A percentile compares a stretch with the other conserved stretches of the same genome.
Conservation (phyloP, 1,140 invertebrate genomes). For the Hycleus phaleratus region DNA sequence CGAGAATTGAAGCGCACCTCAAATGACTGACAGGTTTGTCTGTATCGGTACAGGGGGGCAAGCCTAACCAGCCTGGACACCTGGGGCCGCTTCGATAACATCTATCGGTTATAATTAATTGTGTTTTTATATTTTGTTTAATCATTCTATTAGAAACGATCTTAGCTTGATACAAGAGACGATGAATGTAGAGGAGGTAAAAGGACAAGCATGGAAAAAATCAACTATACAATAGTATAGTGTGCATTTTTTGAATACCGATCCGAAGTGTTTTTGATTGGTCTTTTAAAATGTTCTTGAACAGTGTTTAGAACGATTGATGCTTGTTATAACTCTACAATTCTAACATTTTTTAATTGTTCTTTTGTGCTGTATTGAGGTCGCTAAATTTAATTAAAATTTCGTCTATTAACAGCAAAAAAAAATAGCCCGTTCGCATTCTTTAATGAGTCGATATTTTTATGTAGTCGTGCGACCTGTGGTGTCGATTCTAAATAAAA, state of each 20-base stretch:
- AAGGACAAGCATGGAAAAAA: neutral
- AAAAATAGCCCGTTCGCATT: too few relatives aligned
- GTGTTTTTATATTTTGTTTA: conserved; percentile 42
- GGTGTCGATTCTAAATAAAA: conserved; percentile 9
- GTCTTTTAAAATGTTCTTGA: conserved; percentile 21
- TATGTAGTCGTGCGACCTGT: conserved; percentile 16
- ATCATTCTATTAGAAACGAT: conserved; percentile 40
- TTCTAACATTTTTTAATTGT: too few relatives aligned
- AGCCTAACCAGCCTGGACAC: conserved; percentile 28
- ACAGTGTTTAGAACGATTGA: conserved; percentile 8
- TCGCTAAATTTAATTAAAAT: too few relatives aligned
- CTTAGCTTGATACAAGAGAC: conserved; percentile 16
- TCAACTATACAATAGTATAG: conserved; percentile 18
- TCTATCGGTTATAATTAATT: conserved; percentile 40
- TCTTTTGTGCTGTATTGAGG: too few relatives aligned
- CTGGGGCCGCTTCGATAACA: conserved; percentile 34
- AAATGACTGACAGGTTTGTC: conserved; percentile 27
- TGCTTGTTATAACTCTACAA: too few relatives aligned
- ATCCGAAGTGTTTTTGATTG: conserved; percentile 28
- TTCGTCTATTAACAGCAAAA: too few relatives aligned
- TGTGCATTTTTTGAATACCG: conserved; percentile 30
- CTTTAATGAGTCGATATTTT: too few relatives aligned
- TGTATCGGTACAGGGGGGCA: conserved; percentile 20
- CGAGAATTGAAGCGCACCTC: conserved; percentile 14
- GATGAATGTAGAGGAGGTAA: neutral